Percentiles rank a stretch among this genome's conserved stretches.
These are phyloP conservation scores for Danaus melanippus DNA, from an alignment of 1,140 invertebrate species.

Conservation along the genomic window DNA sequence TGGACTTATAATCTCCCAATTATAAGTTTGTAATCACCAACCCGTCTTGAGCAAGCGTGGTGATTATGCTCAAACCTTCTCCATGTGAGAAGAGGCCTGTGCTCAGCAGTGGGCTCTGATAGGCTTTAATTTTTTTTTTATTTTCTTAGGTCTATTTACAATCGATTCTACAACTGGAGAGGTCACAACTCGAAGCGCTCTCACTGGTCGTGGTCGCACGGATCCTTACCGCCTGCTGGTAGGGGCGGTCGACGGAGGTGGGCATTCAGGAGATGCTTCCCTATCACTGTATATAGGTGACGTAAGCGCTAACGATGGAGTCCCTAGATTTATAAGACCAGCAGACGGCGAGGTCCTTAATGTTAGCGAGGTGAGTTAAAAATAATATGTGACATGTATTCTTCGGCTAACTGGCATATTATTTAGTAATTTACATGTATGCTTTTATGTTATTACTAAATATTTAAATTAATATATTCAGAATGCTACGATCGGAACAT, in stretches of 20 bases:
- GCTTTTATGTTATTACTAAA: too few relatives aligned
- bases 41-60: too few relatives aligned
- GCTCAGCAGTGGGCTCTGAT: too few relatives aligned
- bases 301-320: conserved; percentile 87
- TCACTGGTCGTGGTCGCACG: conserved; percentile 84
- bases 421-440: too few relatives aligned
- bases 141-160: conserved; percentile 74
- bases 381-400: background rate
- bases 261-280: conserved; percentile 76
- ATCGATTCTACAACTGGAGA: conserved; percentile 80
- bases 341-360: conserved; percentile 79
- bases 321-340: conserved; percentile 82
- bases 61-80: too few relatives aligned
- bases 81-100: too few relatives aligned
- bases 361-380: conserved; percentile 75
- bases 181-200: conserved; percentile 75
- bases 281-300: conserved; percentile 83
- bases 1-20: too few relatives aligned
- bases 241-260: conserved; percentile 81
- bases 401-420: conserved; percentile 9
- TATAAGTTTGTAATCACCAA: too few relatives aligned
- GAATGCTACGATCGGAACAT: conserved; percentile 81
- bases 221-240: conserved; percentile 82
- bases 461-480: conserved; percentile 29
- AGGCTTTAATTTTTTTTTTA: too few relatives aligned